A percentile compares a stretch with the other conserved stretches of the same genome.
These are phyloP conservation scores for Eolophus roseicapilla DNA, from an alignment of 2,113 vertebrate genomes.

Conservation along the genomic window DNA sequence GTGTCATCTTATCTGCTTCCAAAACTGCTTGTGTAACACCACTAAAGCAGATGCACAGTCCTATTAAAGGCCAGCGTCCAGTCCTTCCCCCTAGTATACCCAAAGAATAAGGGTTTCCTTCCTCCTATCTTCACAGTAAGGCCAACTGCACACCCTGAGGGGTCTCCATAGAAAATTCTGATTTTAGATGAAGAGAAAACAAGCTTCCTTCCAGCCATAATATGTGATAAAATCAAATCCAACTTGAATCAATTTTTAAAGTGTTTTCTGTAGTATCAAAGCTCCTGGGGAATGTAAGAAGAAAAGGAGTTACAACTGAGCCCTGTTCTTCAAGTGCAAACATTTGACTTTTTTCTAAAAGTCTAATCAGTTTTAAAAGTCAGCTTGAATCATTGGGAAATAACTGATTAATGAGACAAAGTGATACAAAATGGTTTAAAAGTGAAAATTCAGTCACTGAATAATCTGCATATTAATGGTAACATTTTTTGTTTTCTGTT, in stretches of 20 bases:
- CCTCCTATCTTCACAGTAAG: neutral
- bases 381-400: neutral
- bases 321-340: neutral
- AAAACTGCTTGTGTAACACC: neutral
- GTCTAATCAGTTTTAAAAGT: neutral
- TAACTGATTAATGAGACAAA: neutral
- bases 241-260: conserved; percentile 22
- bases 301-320: neutral
- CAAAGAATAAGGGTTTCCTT: neutral
- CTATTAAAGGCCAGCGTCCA: neutral
- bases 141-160: neutral
- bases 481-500: neutral
- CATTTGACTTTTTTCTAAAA: neutral
- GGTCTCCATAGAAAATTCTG: conserved; percentile 24
- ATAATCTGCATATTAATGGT: neutral
- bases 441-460: neutral
- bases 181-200: conserved; percentile 24
- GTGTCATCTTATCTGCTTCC: neutral
- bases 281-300: conserved; percentile 5
- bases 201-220: neutral
- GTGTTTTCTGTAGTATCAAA: neutral
- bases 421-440: neutral
- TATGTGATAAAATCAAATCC: conserved; percentile 20
- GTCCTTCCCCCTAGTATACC: neutral
- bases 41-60: neutral